Base-by-base conservation (phyloP, 2,113 vertebrate species). In the Colius striatus region DNA sequence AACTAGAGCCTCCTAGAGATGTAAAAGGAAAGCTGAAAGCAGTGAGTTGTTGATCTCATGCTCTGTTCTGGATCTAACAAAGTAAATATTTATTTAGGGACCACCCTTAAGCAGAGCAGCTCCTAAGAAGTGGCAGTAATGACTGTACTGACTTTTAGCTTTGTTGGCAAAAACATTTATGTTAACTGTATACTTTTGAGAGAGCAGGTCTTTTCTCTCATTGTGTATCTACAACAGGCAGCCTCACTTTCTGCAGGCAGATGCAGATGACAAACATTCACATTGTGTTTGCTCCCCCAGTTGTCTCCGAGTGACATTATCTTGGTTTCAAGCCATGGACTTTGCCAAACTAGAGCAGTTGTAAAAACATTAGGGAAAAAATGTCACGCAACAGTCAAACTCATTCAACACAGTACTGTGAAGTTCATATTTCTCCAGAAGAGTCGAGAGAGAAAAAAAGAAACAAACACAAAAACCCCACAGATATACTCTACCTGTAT, bases 41-140 rank as follows among this genome's bases (percentile, higher is more conserved):
- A 72, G 76, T 0, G 0, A 93, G 57, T 34, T 94, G 95, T 95
- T 95, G 84, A 94, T 93, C 60, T 92, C 88, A 93, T 32, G 80
- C 81, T 86, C 89, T 66, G 16, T 80, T 92, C 87, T 95, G 92
- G 72, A 90, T 16, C 82, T 92, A 95, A 94, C 75, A 95, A 96
- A 96, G 94, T 97, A 98, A 98, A 98, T 98, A 98, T 98, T 98
- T 98, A 97, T 15, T 53, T 17, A 92, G 72, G 90, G 95, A 96
- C 97, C 96, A 98, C 95, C 94, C 95, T 91, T 84, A 90, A 51
- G 43, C 89, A 62, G 34, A 96, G 94, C 72, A 94, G 90, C 95
- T 91, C 86, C 72, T 43, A 96, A 94, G 89, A 83, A 95, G 93
- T 27, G 77, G 87, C 77, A 96, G 60, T 53, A 92, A 94, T 78